A percentile compares a stretch with the other conserved stretches of the same genome.
Evolutionary conservation across 2,797 vertebrate genomes (phyloP).

Genomic region (Varecia variegata): DNA sequence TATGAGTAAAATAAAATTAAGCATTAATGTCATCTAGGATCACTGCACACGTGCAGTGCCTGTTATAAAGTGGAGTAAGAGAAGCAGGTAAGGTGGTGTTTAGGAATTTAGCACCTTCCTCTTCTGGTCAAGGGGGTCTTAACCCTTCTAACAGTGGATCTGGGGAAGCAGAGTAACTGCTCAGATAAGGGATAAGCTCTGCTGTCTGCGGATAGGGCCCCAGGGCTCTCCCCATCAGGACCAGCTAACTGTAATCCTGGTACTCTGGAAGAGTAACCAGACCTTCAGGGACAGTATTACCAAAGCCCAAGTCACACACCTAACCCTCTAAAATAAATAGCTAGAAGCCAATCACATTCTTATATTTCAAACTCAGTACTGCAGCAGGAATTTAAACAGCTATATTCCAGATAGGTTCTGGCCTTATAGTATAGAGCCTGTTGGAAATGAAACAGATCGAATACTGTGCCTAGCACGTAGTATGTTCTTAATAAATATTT

Average conservation of each 20-base stretch:
- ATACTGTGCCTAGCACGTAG: background rate
- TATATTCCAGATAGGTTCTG: background rate
- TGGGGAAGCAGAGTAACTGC: background rate
- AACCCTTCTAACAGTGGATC: background rate
- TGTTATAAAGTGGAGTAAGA: background rate
- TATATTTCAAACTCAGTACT: background rate
- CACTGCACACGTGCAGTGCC: fast-evolving
- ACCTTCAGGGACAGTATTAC: background rate
- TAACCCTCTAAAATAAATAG: background rate
- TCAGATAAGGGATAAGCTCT: fast-evolving
- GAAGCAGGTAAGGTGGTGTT: background rate
- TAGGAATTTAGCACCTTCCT: background rate
- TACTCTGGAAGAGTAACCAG: background rate
- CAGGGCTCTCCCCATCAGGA: background rate
- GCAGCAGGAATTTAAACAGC: background rate
- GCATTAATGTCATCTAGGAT: background rate
- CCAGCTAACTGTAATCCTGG: background rate
- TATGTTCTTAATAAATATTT: background rate
- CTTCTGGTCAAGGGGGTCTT: background rate
- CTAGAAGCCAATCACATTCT: background rate
- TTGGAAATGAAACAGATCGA: background rate
- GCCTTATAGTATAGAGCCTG: background rate
- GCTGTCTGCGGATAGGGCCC: background rate
- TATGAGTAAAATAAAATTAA: background rate
- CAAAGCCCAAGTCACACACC: background rate